Evolutionary conservation across 2,888 invertebrate species (phyloP).

Genomic region (Busseola fusca): DNA sequence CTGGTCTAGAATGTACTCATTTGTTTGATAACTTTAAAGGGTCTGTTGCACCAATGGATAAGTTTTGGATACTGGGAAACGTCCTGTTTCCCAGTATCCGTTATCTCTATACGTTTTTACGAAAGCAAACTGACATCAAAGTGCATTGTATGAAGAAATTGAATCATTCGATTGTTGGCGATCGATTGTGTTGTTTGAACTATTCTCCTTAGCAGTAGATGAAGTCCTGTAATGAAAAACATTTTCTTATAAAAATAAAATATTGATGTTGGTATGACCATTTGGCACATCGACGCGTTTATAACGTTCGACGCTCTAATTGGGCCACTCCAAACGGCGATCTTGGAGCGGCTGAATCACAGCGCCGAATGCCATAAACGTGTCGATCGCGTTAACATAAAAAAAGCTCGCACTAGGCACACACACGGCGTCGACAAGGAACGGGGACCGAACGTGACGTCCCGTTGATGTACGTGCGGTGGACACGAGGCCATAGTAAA

Average conservation of each 20-base stretch:
- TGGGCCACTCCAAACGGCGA: too few species aligned
- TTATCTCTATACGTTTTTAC: neutral
- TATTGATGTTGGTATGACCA: neutral
- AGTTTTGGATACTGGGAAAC: neutral
- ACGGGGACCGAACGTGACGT: neutral
- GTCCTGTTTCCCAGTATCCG: too few species aligned
- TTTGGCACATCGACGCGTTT: neutral
- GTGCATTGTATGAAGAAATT: constrained; percentile 75
- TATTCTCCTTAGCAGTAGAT: constrained; percentile 79
- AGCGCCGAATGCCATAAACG: too few species aligned
- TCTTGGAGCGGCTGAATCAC: too few species aligned
- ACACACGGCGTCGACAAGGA: too few species aligned
- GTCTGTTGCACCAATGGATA: neutral
- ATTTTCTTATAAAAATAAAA: neutral
- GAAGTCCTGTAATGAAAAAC: constrained; percentile 75
- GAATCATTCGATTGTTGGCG: constrained; percentile 76
- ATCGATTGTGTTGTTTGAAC: constrained; percentile 69
- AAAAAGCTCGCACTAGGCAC: too few species aligned
- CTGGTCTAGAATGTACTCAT: constrained; percentile 28
- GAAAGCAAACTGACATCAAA: constrained; percentile 64
- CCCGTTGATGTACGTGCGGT: neutral
- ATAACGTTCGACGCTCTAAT: too few species aligned
- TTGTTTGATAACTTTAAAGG: neutral
- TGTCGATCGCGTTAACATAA: too few species aligned
- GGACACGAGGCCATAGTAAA: neutral